Evolutionary conservation across 2,888 invertebrate genomes (phyloP).

Genomic region (Volucella inanis): DNA sequence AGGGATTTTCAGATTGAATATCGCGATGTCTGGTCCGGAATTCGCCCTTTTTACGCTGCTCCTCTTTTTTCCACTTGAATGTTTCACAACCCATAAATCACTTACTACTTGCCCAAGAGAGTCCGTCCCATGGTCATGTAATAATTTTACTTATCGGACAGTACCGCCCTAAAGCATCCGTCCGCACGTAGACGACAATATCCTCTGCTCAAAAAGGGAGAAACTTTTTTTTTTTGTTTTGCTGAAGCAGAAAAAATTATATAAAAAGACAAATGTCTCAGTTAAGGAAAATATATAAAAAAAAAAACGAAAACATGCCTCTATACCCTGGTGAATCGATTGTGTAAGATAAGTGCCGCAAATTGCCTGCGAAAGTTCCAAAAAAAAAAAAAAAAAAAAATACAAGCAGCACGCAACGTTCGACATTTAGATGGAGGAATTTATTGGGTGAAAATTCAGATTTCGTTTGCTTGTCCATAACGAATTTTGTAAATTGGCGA

Average conservation of each 20-base stretch:
- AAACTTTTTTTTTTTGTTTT: constrained; percentile 34
- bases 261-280: constrained; percentile 7
- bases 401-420: constrained; percentile 40
- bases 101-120: constrained; percentile 30
- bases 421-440: background rate
- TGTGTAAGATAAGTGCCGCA: constrained; percentile 70
- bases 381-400: background rate
- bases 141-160: constrained; percentile 71
- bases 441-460: constrained; percentile 46
- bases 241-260: constrained; percentile 48
- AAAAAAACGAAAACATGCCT: constrained; percentile 27
- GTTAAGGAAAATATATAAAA: background rate
- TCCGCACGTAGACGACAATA: background rate
- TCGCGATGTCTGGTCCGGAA: constrained; percentile 61
- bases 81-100: constrained; percentile 68
- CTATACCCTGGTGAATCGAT: constrained; percentile 59
- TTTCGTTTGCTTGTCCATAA: constrained; percentile 53
- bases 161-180: constrained; percentile 58
- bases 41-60: background rate
- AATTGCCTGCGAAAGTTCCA: constrained; percentile 46
- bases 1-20: constrained; percentile 51
- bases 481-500: constrained; percentile 50
- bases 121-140: constrained; percentile 48
- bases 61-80: constrained; percentile 6
- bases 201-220: constrained; percentile 8